These are phyloP conservation scores for Himalopsyche kuldschensis DNA, from an alignment of 2,888 invertebrate genomes.

Conservation along the genomic window DNA sequence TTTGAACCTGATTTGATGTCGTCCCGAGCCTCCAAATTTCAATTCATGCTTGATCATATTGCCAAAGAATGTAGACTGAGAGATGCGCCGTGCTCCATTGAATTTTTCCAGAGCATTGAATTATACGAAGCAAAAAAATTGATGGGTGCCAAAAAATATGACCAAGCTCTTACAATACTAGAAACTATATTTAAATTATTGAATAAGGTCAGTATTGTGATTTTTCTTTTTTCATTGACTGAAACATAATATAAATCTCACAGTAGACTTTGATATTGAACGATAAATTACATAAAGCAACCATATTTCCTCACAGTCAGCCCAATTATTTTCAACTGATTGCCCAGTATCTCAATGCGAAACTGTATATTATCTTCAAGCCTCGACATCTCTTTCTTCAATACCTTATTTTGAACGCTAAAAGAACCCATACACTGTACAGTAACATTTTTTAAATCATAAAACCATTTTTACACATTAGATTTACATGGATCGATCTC, in stretches of 20 bases:
- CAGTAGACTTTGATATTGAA: no score
- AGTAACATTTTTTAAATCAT: no score
- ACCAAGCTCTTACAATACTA: slow-evolving; percentile 63
- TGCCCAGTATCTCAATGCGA: no score
- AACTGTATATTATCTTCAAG: no score
- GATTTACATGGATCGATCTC: slow-evolving; percentile 62
- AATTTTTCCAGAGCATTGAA: slow-evolving; percentile 69
- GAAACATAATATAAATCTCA: no score
- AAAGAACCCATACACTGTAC: no score
- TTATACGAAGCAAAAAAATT: slow-evolving; percentile 62
- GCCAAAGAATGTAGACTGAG: slow-evolving; percentile 60
- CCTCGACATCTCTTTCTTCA: no score
- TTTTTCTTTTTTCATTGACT: no score
- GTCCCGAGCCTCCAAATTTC: slow-evolving; percentile 66
- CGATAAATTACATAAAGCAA: no score
- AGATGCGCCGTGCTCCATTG: slow-evolving; percentile 59
- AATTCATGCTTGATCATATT: slow-evolving; percentile 62
- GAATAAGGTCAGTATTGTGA: slow-evolving; percentile 57
- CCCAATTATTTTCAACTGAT: no score
- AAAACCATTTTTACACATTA: slow-evolving; percentile 32
- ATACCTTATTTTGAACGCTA: no score
- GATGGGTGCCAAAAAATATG: slow-evolving; percentile 62
- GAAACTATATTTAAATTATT: slow-evolving; percentile 70
- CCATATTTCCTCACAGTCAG: no score
- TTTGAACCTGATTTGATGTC: slow-evolving; percentile 70